These are phyloP conservation scores for Aricia artaxerxes DNA, from an alignment of 2,888 invertebrate genomes.

Conservation along the genomic window DNA sequence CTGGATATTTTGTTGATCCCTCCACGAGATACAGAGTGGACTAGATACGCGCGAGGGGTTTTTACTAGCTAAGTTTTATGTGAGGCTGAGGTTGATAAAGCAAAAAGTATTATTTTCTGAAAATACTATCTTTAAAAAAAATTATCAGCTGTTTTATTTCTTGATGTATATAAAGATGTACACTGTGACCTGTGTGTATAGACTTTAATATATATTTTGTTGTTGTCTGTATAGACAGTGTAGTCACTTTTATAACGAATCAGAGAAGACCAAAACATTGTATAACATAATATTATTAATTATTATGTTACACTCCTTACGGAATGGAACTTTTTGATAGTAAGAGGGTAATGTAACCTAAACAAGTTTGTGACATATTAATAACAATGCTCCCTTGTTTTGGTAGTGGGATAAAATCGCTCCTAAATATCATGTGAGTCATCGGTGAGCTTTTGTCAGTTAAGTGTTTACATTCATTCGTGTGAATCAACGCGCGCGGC, in stretches of 20 bases:
- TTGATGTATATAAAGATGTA: too few species aligned
- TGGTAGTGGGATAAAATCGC: not conserved
- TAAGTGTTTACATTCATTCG: not conserved
- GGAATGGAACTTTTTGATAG: too few species aligned
- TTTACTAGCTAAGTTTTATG: not conserved
- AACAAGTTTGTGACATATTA: too few species aligned
- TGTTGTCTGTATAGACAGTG: not conserved
- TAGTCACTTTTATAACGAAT: not conserved
- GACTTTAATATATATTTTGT: not conserved
- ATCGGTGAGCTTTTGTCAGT: not conserved
- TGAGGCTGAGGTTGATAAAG: not conserved
- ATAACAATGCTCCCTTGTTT: not conserved
- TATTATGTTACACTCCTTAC: too few species aligned
- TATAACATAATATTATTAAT: not conserved
- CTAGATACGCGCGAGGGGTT: slow-evolving; percentile 34
- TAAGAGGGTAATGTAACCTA: too few species aligned
- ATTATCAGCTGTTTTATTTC: too few species aligned
- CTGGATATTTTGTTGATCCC: slow-evolving; percentile 45
- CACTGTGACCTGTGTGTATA: too few species aligned
- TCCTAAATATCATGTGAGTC: not conserved
- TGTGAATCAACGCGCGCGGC: not conserved
- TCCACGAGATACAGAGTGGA: slow-evolving; percentile 41
- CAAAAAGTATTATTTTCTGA: not conserved
- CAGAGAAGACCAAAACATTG: not conserved
- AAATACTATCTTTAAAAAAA: not conserved